These are phyloP conservation scores for Pristionchus arcanus DNA, from an alignment of 2,888 invertebrate species.

Conservation along the genomic window DNA sequence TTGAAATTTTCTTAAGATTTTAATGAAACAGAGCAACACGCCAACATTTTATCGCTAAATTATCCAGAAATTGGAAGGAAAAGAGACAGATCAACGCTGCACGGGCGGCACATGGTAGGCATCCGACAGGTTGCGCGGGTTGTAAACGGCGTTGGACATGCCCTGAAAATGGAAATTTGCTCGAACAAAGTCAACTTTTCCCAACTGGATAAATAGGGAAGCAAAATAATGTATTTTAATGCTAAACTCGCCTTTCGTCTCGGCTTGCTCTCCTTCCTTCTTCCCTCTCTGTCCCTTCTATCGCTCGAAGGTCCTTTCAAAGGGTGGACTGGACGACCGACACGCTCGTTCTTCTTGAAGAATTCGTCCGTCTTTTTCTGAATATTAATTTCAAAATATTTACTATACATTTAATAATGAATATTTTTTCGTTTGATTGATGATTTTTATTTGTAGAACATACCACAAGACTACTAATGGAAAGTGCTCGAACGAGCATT, in stretches of 20 bases:
- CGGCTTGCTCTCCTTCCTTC: conserved; percentile 2
- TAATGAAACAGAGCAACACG: too few relatives aligned
- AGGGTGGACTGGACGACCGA: not conserved
- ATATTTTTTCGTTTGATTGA: too few relatives aligned
- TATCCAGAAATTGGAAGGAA: not conserved
- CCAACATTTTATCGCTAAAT: too few relatives aligned
- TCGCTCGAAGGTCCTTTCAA: not conserved
- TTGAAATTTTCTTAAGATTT: too few relatives aligned
- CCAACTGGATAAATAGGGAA: too few relatives aligned
- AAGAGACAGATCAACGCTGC: not conserved
- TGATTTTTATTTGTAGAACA: too few relatives aligned
- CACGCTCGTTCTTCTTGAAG: conserved; percentile 26
- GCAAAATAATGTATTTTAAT: too few relatives aligned
- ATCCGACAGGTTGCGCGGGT: conserved; percentile 22
- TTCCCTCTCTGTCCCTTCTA: not conserved
- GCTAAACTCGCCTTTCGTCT: conserved; percentile 2
- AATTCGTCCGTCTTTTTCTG: conserved; percentile 14
- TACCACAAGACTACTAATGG: too few relatives aligned
- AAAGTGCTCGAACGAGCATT: not conserved
- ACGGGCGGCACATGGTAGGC: conserved; percentile 15
- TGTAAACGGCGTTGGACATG: conserved; percentile 40
- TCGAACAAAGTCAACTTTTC: too few relatives aligned
- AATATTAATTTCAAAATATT: too few relatives aligned
- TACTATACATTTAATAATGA: too few relatives aligned
- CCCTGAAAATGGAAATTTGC: not conserved